A percentile compares a stretch with the other conserved stretches of the same genome.
Evolutionary conservation across 2,797 vertebrate genomes (phyloP).

Genomic region (Notamacropus eugenii): DNA sequence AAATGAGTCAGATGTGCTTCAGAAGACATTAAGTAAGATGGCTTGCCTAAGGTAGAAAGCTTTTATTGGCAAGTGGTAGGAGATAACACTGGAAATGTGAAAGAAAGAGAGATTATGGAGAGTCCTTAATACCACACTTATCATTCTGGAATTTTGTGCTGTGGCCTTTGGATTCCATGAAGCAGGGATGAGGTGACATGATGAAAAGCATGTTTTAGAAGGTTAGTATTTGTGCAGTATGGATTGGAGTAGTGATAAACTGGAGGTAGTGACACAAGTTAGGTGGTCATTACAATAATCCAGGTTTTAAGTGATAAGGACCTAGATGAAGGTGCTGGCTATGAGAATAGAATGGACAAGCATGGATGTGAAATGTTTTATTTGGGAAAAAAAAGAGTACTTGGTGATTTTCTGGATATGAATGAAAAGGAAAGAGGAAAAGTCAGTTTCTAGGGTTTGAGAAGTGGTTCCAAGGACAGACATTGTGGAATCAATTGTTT

Average conservation of each 20-base stretch:
- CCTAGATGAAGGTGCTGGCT: not conserved
- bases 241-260: not conserved
- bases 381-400: not conserved
- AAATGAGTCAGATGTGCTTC: not conserved
- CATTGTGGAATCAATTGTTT: not conserved
- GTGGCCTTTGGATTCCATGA: not conserved
- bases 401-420: not conserved
- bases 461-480: conserved; percentile 9
- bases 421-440: not conserved
- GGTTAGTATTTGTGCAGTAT: not conserved
- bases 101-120: not conserved
- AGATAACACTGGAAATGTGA: not conserved
- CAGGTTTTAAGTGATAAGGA: conserved; percentile 15
- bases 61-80: not conserved
- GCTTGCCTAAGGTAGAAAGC: not conserved
- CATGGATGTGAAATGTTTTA: not conserved
- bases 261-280: not conserved
- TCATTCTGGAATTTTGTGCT: not conserved
- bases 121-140: not conserved
- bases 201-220: not conserved
- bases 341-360: conserved; percentile 19
- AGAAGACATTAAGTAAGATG: not conserved
- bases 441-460: conserved; percentile 16
- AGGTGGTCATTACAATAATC: conserved; percentile 16
- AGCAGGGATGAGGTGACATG: not conserved